These are phyloP conservation scores for Escarpia spicata DNA, from an alignment of 2,888 invertebrate genomes.

Conservation along the genomic window DNA sequence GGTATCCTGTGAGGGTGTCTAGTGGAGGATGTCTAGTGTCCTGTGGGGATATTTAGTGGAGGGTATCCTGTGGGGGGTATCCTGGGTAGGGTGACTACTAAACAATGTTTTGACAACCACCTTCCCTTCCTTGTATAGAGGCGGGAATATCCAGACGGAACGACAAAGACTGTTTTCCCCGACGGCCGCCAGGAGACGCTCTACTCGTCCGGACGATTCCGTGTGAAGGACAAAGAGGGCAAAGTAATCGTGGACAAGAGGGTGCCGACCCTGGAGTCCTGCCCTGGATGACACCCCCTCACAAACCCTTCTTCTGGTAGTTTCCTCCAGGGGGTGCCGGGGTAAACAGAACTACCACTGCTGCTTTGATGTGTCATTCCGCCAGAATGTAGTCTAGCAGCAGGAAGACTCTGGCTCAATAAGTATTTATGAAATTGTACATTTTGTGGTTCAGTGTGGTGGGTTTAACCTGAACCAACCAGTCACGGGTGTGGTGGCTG, in stretches of 20 bases:
- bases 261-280: not conserved
- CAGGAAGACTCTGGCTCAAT: not conserved
- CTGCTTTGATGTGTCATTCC: not conserved
- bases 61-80: no score
- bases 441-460: slow-evolving; percentile 8
- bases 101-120: not conserved
- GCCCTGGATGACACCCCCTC: not conserved
- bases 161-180: slow-evolving; percentile 85
- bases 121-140: slow-evolving; percentile 69
- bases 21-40: no score
- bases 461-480: not conserved
- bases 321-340: not conserved
- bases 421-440: not conserved
- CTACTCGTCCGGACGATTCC: slow-evolving; percentile 87
- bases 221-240: slow-evolving; percentile 87
- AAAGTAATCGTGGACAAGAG: slow-evolving; percentile 79
- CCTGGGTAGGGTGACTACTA: not conserved
- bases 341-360: not conserved
- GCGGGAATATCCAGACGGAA: slow-evolving; percentile 92
- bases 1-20: no score
- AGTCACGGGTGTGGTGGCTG: not conserved
- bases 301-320: not conserved
- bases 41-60: no score
- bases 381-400: not conserved
- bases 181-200: slow-evolving; percentile 91